Evolutionary conservation across 2,113 vertebrate genomes (phyloP).

Genomic region (Nipponia nippon): DNA sequence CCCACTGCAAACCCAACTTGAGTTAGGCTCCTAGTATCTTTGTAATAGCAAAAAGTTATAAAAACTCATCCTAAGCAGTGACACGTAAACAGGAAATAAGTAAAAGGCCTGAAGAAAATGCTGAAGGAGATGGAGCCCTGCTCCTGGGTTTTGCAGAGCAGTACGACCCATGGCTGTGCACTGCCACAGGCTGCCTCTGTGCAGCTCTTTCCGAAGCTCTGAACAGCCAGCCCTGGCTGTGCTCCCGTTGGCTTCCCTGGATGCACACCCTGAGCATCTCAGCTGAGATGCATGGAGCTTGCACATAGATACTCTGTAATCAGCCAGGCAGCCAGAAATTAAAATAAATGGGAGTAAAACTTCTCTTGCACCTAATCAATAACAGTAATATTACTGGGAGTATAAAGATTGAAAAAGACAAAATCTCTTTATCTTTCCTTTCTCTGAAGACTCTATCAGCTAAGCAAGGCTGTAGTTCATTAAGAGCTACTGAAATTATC

Average conservation of each 20-base stretch:
- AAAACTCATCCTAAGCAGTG: background rate
- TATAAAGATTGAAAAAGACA: background rate
- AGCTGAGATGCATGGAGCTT: background rate
- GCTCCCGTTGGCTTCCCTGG: background rate
- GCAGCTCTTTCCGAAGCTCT: background rate
- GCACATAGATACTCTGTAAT: background rate
- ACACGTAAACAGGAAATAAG: background rate
- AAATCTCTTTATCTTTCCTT: background rate
- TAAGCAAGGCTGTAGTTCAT: background rate
- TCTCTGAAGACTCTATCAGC: background rate
- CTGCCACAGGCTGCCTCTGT: background rate
- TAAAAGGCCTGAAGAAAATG: background rate
- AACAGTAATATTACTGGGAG: background rate
- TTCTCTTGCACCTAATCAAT: background rate
- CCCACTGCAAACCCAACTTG: background rate
- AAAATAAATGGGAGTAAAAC: background rate
- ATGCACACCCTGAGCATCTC: accelerated
- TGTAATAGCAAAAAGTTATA: no score
- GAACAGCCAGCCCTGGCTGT: background rate
- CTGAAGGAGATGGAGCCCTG: background rate
- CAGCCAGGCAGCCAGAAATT: background rate
- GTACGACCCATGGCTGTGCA: accelerated
- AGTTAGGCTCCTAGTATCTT: background rate
- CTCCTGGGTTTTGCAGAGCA: background rate
- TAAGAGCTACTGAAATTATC: background rate